Conservation (phyloP, 2,797 vertebrate genomes). For the Dallia pectoralis region DNA sequence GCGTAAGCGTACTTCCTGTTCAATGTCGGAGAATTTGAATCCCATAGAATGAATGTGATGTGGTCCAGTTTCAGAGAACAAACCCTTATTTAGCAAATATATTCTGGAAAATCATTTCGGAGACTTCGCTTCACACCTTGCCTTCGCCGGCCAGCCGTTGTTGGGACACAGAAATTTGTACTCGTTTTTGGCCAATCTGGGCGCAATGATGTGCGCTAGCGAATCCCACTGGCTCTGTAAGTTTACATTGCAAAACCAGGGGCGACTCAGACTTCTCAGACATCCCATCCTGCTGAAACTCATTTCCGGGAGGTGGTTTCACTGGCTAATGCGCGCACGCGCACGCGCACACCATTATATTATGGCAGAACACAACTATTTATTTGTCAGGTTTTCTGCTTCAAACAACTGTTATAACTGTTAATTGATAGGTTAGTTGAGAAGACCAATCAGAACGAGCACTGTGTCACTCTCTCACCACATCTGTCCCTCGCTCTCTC, state of each 20-base stretch:
- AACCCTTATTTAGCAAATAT: slow-evolving; percentile 23
- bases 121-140: slow-evolving; percentile 10
- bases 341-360: no score
- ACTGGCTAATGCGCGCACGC: no score
- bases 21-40: slow-evolving; percentile 17
- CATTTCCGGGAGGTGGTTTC: no score
- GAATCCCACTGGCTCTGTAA: slow-evolving; percentile 44
- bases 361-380: no score
- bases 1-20: slow-evolving; percentile 18
- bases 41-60: slow-evolving; percentile 23
- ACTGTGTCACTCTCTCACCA: no score
- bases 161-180: slow-evolving; percentile 32
- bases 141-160: slow-evolving; percentile 24
- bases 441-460: no score
- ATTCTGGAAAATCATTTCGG: slow-evolving; percentile 36
- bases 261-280: slow-evolving; percentile 41
- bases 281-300: no score
- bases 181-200: slow-evolving; percentile 54
- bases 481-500: no score
- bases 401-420: no score
- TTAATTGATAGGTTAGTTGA: no score
- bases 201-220: slow-evolving; percentile 52
- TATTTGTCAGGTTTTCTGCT: no score
- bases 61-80: slow-evolving; percentile 16
- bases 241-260: slow-evolving; percentile 56